These are phyloP conservation scores for Xiphophorus hellerii DNA, from an alignment of 2,113 vertebrate species.

Conservation along the genomic window DNA sequence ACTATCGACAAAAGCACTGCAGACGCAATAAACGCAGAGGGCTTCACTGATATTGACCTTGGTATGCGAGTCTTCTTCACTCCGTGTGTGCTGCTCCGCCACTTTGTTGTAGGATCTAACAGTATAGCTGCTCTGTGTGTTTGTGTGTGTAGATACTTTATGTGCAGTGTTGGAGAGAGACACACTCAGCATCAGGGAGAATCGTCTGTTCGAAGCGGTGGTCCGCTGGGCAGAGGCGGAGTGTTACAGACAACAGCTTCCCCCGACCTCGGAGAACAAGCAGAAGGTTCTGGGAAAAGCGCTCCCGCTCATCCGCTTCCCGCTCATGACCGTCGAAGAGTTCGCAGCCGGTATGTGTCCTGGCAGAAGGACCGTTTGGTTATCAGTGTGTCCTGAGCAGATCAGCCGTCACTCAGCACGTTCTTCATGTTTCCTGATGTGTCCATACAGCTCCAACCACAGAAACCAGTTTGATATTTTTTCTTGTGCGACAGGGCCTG, in stretches of 20 bases:
- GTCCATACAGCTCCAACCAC: slow-evolving; percentile 58
- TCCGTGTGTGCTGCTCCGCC: background rate
- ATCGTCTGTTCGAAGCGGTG: slow-evolving; percentile 90
- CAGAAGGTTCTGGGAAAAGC: slow-evolving; percentile 94
- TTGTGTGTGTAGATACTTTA: slow-evolving; percentile 83
- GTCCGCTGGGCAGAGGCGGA: slow-evolving; percentile 96
- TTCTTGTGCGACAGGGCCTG: slow-evolving; percentile 87
- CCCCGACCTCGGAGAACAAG: slow-evolving; percentile 88
- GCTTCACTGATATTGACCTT: slow-evolving; percentile 93
- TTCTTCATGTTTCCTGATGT: slow-evolving; percentile 56
- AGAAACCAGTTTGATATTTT: slow-evolving; percentile 80
- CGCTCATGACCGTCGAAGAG: slow-evolving; percentile 95
- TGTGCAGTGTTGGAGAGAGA: slow-evolving; percentile 93
- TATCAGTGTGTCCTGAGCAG: background rate
- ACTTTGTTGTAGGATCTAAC: too few relatives aligned
- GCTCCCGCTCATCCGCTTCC: slow-evolving; percentile 91
- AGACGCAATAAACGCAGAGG: slow-evolving; percentile 92
- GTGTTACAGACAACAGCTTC: slow-evolving; percentile 92
- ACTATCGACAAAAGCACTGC: slow-evolving; percentile 94
- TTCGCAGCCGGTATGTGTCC: slow-evolving; percentile 88
- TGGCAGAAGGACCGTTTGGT: background rate
- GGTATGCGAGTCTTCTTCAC: slow-evolving; percentile 71
- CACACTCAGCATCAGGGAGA: slow-evolving; percentile 93
- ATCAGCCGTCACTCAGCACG: slow-evolving; percentile 27
- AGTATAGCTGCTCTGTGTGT: slow-evolving; percentile 21